Percentiles rank a stretch among this genome's conserved stretches.
These are phyloP conservation scores for Ardeotis arabs DNA, from an alignment of 2,113 vertebrate genomes.

Conservation along the genomic window DNA sequence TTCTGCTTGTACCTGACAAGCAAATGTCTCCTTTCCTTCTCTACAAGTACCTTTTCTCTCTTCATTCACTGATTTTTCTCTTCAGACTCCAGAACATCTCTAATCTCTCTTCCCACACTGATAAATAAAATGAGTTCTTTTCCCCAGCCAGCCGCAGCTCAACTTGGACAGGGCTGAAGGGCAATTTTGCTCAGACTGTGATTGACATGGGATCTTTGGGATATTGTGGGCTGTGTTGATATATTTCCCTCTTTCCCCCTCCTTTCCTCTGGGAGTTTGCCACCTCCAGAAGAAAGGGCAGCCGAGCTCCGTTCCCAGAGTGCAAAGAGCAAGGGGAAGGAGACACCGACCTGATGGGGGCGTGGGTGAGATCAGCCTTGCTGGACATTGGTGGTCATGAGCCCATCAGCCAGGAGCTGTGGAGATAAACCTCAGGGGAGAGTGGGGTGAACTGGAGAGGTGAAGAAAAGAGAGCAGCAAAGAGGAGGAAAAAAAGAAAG, in stretches of 20 bases:
- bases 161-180: not conserved
- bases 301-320: fast-evolving
- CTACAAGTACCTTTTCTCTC: not conserved
- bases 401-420: not conserved
- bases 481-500: not conserved
- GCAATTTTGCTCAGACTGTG: not conserved
- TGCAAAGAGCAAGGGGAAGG: not conserved
- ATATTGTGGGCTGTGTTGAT: not conserved
- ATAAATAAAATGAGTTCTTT: constrained; percentile 34
- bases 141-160: not conserved
- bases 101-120: not conserved
- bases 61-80: not conserved
- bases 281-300: not conserved
- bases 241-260: not conserved
- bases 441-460: not conserved
- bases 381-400: not conserved
- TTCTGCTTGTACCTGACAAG: not conserved
- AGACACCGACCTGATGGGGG: not conserved
- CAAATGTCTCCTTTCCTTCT: not conserved
- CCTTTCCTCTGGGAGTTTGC: not conserved
- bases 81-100: constrained; percentile 7
- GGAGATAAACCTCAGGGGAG: not conserved
- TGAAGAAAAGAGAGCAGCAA: not conserved
- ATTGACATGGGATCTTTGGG: not conserved
- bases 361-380: not conserved